These are phyloP conservation scores for Rhabdornis inornatus DNA, from an alignment of 2,113 vertebrate species.

Conservation along the genomic window DNA sequence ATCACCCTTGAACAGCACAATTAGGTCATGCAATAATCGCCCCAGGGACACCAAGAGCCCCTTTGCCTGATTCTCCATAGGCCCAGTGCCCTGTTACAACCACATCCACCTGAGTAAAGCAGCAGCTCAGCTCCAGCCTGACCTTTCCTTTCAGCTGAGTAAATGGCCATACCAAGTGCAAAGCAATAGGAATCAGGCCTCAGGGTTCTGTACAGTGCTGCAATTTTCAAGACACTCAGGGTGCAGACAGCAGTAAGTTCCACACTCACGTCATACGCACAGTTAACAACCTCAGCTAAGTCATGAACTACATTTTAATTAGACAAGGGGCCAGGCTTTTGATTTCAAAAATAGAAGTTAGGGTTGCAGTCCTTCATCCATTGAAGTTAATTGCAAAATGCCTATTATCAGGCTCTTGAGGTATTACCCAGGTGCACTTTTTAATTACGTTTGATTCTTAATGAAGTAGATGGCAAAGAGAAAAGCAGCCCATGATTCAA, in stretches of 20 bases:
- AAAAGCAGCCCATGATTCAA: conserved; percentile 48
- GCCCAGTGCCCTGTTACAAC: neutral
- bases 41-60: neutral
- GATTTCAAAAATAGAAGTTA: conserved; percentile 58
- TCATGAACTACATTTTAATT: conserved; percentile 57
- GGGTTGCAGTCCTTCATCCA: conserved; percentile 38
- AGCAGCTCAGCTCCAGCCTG: neutral
- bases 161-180: neutral
- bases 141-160: neutral
- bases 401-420: conserved; percentile 52
- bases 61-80: rapidly evolving
- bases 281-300: conserved; percentile 23
- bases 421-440: conserved; percentile 48
- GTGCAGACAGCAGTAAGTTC: neutral
- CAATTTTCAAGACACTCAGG: neutral
- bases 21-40: neutral
- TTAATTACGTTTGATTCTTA: conserved; percentile 64
- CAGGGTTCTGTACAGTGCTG: rapidly evolving
- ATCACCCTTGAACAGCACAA: neutral
- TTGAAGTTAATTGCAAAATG: conserved; percentile 63
- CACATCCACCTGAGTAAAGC: neutral
- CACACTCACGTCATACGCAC: neutral
- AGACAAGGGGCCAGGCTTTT: conserved; percentile 35
- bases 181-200: neutral
- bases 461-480: conserved; percentile 49